Evolutionary conservation across 1,140 invertebrate species (phyloP), one percentile per base, ranked within the genome.

Genomic region (Hirudo medicinalis): DNA sequence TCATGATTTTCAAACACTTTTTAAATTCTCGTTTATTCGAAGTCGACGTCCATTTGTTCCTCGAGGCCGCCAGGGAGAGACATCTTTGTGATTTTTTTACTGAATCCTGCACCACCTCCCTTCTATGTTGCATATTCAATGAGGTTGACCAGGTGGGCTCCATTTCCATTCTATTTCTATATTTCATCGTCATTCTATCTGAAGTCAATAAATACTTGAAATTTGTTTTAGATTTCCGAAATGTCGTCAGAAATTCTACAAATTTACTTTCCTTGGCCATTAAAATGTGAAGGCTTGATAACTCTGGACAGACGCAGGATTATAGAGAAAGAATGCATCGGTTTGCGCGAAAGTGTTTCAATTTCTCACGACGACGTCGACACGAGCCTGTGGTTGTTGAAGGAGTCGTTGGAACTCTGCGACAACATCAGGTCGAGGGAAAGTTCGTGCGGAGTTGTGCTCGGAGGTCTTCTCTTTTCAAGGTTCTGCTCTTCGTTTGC

Each of bases 101-200:
- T 19, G 11, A n/a, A 32, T 68, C 70, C 11, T 74, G 73, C 43
- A 69, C 69, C 11, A 32, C 63, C 13, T 40, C 57, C 55, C 22
- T 80, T 13, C 43, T 79, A 13, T 63, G 71, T 17, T 79, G 78
- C 75, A n/a, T 80, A 0, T 53, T 75, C 25, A 77, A 80, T 76
- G 78, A 79, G 5, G 76, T 77, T 57, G 76, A 79, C 77, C 81
- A 80, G 67, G 83, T 85, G 67, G 74, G 75, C 3, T 22, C 29
- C 29, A 22, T 11, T 11, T 63, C 29, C 17, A 22, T 13, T 22
- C 57, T 22, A 63, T 63, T 25, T 25, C 8, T 63, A 25, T 1
- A 11, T 63, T 32, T 22, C 20, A n/a, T 63, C 29, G 17, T 63
- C 15, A 11, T 63, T 63, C 11, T 8, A 49, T 49, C 13, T 49